Base-by-base conservation (phyloP, 2,113 vertebrate genomes). In the Megaleporinus macrocephalus region DNA sequence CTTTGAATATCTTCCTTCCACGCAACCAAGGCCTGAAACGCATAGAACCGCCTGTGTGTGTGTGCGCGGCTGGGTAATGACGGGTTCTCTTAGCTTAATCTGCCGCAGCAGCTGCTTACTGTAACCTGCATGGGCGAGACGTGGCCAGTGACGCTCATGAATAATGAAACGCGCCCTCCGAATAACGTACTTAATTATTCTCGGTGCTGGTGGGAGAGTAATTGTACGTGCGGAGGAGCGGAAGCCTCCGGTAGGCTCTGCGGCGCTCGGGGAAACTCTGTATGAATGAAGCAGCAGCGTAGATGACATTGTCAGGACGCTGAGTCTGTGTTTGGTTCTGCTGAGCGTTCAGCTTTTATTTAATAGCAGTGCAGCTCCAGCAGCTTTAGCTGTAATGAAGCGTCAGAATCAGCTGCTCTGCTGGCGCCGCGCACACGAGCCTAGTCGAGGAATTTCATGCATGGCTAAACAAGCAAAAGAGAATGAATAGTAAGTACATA, bases 31-130 rank as follows among this genome's bases (percentile, higher is more conserved):
- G 72, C 63, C 82, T 78, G 83, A 85, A 80, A 80, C 51, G 57
- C 85, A 84, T 87, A 82, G 77, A 88, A 84, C 86, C 85, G 72
- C 79, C 66, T 30, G 83, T 85, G 82, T 59, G 72, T 51, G 68
- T 75, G 81, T 78, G 61, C 72, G 61, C 72, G 77, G 72, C 80
- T 77, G 76, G 76, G 87, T 89, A 89, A 87, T 86, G 85, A 87
- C 72, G 66, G 87, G 83, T 86, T 89, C 85, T 55, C 77, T 83
- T 83, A 78, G 83, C 83, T 87, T 90, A 89, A 89, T 90, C 89
- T 90, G 75, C 82, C 73, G 66, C 44, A 75, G 85, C 89, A 89
- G 85, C 86, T 84, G 86, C 81, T 80, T 88, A 89, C 84, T 85
- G 84, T 89, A 88, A 87, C 86, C 85, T 90, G 85, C 74, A 84